Evolutionary conservation across 2,113 vertebrate genomes (phyloP).

Genomic region (Pachycephala philippinensis): DNA sequence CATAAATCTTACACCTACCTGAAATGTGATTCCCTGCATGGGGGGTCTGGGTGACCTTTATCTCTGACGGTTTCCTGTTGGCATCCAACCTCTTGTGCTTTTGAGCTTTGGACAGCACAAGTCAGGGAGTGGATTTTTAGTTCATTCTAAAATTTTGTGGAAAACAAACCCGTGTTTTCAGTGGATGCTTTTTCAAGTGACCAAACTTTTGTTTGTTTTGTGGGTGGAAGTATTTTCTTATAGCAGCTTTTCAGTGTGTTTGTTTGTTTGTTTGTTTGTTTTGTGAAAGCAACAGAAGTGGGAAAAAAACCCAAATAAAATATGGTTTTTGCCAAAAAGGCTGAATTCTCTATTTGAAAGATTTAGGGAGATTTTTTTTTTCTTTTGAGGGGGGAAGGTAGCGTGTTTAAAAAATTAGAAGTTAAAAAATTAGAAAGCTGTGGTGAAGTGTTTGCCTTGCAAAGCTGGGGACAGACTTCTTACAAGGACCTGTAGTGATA

Average conservation of each 20-base stretch:
- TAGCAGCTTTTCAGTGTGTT: fast-evolving
- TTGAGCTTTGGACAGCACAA: background rate
- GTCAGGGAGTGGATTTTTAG: background rate
- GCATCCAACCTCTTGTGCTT: background rate
- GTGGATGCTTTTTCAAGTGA: background rate
- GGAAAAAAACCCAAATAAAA: background rate
- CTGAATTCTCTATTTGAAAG: background rate
- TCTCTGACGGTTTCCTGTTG: background rate
- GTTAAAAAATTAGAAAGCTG: background rate
- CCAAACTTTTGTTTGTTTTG: background rate
- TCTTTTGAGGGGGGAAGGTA: fast-evolving
- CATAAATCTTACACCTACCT: background rate
- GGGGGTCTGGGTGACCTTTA: conserved; percentile 13
- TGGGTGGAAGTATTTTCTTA: background rate
- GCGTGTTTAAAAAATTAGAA: fast-evolving
- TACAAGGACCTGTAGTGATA: background rate
- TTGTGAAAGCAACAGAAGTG: background rate
- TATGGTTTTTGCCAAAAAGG: fast-evolving
- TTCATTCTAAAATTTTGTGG: background rate
- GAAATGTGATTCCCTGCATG: conserved; percentile 14
- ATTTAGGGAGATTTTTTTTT: background rate
- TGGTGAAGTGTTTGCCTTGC: background rate
- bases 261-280: background rate
- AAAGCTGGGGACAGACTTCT: background rate
- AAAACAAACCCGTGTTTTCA: background rate